Conservation (phyloP, 2,797 vertebrate species). For the Manis javanica region DNA sequence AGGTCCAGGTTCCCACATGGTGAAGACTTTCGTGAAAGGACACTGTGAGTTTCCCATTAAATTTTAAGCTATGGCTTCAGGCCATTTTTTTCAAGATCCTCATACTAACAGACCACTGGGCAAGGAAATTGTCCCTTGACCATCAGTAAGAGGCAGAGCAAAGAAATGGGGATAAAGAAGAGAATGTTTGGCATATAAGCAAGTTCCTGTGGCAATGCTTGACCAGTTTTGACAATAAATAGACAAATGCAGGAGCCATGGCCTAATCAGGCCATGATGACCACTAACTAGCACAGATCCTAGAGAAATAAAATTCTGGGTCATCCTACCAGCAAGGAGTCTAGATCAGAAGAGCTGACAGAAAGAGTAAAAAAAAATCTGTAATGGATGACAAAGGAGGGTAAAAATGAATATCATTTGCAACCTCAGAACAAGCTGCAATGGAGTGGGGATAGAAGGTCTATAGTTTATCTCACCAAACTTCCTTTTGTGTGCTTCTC, state of each 20-base stretch:
- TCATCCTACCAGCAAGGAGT: not conserved
- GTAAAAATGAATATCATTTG: not conserved
- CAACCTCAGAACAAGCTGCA: not conserved
- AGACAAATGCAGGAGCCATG: not conserved
- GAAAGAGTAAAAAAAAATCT: not conserved
- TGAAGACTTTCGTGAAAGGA: not conserved
- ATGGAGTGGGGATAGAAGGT: fast-evolving
- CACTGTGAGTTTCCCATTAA: not conserved
- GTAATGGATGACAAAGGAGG: not conserved
- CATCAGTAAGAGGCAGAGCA: not conserved
- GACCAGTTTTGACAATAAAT: not conserved
- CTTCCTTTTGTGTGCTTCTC: not conserved
- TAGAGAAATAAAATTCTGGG: not conserved
- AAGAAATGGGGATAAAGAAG: not conserved
- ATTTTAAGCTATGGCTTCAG: not conserved
- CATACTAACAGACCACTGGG: not conserved
- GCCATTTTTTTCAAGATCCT: not conserved
- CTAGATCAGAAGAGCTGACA: not conserved
- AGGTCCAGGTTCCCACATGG: not conserved
- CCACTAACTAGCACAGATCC: not conserved
- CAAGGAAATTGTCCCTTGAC: not conserved
- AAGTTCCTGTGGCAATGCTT: not conserved
- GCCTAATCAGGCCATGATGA: not conserved
- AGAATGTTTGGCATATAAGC: not conserved
- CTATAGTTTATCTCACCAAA: not conserved